Percentiles rank a stretch among this genome's conserved stretches.
Conservation (phyloP, 2,113 vertebrate genomes). For the Rostratula benghalensis region DNA sequence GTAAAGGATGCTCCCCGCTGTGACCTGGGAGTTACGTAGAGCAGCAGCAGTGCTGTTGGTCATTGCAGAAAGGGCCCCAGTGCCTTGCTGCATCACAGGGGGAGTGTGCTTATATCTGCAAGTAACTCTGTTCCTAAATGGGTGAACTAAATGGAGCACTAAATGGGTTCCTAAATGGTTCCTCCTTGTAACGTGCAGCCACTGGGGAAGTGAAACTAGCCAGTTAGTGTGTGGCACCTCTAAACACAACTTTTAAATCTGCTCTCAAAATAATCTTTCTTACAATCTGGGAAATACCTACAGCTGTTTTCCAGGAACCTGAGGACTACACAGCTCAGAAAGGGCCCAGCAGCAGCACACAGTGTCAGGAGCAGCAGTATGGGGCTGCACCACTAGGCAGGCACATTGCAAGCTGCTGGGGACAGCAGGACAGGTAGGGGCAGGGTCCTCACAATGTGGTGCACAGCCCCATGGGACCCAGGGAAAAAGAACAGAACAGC, state of each 20-base stretch:
- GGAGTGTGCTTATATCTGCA: not conserved
- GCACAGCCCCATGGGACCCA: not conserved
- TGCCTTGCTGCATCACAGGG: not conserved
- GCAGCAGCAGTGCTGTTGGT: not conserved
- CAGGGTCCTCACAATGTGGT: not conserved
- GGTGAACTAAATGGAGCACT: not conserved
- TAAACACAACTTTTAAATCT: not conserved
- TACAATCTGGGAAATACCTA: not conserved
- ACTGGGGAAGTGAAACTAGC: not conserved
- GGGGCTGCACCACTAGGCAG: not conserved
- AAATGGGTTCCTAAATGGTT: not conserved
- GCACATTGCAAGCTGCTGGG: fast-evolving
- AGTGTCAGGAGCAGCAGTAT: fast-evolving
- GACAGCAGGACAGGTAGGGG: fast-evolving
- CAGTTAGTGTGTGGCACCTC: not conserved
- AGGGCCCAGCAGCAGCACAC: not conserved
- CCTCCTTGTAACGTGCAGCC: not conserved
- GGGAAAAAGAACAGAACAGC: not conserved
- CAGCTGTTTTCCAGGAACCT: not conserved
- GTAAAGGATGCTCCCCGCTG: not conserved
- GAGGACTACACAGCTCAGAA: not conserved
- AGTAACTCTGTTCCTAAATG: not conserved
- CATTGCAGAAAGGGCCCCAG: not conserved
- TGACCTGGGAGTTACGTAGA: not conserved
- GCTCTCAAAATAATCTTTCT: not conserved